Conservation (phyloP, 2,888 invertebrate species). For the Choreutis nemorana region DNA sequence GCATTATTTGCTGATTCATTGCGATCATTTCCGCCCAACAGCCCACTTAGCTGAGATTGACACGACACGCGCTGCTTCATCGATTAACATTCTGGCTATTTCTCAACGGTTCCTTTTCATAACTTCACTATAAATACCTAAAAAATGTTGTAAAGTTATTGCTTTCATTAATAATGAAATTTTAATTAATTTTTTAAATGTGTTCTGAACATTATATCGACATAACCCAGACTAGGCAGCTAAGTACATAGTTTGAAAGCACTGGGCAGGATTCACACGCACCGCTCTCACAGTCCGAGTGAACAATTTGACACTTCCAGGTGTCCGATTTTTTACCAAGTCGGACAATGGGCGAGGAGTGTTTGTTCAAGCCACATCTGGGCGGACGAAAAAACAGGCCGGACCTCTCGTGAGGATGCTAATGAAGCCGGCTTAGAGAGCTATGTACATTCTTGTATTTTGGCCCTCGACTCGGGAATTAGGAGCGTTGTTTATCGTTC, state of each 20-base stretch:
- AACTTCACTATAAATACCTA: no score
- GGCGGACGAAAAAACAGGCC: constrained; percentile 53
- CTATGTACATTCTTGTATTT: constrained; percentile 20
- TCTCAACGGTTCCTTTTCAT: no score
- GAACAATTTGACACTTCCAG: constrained; percentile 67
- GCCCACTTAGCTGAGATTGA: constrained; percentile 24
- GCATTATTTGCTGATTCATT: constrained; percentile 29
- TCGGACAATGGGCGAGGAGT: constrained; percentile 42
- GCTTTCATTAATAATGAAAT: no score
- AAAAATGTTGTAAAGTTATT: no score
- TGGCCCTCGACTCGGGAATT: constrained; percentile 23
- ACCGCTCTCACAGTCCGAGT: constrained; percentile 45
- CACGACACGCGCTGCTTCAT: no score
- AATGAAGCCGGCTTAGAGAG: constrained; percentile 35
- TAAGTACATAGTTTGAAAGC: constrained; percentile 14
- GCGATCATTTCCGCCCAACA: constrained; percentile 20
- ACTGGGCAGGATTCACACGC: constrained; percentile 50
- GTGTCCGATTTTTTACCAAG: constrained; percentile 57
- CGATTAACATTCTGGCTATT: no score
- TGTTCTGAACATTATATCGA: no score
- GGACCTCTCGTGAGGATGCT: constrained; percentile 58
- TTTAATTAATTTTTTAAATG: no score
- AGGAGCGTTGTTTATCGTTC: constrained; percentile 39
- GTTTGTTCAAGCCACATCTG: constrained; percentile 60
- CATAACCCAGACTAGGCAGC: no score